Percentiles rank a stretch among this genome's conserved stretches.
Conservation (phyloP, 2,797 vertebrate species). For the Pristis pectinata region DNA sequence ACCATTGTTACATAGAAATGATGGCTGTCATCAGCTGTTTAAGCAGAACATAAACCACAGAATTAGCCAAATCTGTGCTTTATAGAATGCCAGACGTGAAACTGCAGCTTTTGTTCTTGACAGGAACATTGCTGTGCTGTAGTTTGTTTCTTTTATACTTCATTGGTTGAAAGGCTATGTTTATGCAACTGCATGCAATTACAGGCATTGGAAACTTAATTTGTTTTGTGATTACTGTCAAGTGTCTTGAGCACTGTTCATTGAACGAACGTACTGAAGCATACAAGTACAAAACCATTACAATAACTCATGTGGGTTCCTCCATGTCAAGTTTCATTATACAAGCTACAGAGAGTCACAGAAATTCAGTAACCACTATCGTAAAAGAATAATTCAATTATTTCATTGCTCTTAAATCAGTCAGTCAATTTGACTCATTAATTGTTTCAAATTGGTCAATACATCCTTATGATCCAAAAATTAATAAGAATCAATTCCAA, state of each 20-base stretch:
- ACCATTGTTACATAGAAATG: background rate
- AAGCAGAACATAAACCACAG: conserved; percentile 28
- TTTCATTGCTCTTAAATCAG: background rate
- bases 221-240: background rate
- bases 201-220: background rate
- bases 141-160: conserved; percentile 2
- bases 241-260: background rate
- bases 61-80: conserved; percentile 10
- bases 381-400: background rate
- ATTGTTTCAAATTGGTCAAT: background rate
- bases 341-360: background rate
- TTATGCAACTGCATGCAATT: conserved; percentile 28
- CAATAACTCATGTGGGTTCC: background rate
- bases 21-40: background rate
- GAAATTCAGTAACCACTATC: background rate
- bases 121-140: background rate
- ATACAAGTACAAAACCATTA: background rate
- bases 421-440: background rate
- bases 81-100: background rate
- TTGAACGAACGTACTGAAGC: background rate
- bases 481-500: no score
- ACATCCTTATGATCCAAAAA: background rate
- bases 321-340: background rate
- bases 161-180: background rate
- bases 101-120: background rate